A percentile compares a stretch with the other conserved stretches of the same genome.
Conservation (phyloP, 2,113 vertebrate species). For the Acrocephalus kingi region DNA sequence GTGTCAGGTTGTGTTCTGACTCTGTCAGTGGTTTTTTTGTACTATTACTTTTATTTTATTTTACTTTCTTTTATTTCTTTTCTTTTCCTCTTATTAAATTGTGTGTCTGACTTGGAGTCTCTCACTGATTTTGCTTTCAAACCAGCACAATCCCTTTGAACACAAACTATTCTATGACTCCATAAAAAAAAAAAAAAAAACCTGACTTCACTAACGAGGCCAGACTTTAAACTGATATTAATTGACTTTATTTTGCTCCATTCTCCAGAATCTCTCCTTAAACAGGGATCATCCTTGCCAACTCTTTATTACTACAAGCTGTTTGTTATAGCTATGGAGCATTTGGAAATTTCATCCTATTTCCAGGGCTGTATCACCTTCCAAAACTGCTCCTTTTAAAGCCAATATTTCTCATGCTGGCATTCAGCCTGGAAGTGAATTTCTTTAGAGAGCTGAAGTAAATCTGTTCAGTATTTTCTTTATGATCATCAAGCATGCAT, state of each 20-base stretch:
- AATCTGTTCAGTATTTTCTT: conserved; percentile 11
- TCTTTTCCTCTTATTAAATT: too few relatives aligned
- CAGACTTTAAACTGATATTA: neutral
- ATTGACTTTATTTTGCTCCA: neutral
- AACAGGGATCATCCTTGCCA: neutral
- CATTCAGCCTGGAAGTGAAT: conserved; percentile 11
- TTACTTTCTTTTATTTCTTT: too few relatives aligned
- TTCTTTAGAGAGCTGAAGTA: neutral
- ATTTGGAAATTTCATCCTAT: neutral
- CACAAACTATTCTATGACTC: neutral
- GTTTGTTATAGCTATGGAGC: conserved; percentile 2
- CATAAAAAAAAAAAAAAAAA: neutral
- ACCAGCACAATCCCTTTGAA: neutral
- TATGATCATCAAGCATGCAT: neutral
- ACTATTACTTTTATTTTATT: too few relatives aligned
- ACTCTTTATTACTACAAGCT: neutral
- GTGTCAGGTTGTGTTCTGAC: too few relatives aligned
- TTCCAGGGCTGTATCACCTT: conserved; percentile 10
- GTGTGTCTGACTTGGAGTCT: too few relatives aligned
- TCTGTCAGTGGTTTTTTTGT: too few relatives aligned
- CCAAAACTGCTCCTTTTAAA: conserved; percentile 22
- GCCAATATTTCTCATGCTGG: neutral
- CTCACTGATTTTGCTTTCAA: too few relatives aligned
- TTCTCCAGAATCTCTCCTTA: neutral
- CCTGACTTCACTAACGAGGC: neutral